phyloP scores from a whole-genome alignment of 1,140 invertebrate species.

The Sycophaga agraensis region DNA sequence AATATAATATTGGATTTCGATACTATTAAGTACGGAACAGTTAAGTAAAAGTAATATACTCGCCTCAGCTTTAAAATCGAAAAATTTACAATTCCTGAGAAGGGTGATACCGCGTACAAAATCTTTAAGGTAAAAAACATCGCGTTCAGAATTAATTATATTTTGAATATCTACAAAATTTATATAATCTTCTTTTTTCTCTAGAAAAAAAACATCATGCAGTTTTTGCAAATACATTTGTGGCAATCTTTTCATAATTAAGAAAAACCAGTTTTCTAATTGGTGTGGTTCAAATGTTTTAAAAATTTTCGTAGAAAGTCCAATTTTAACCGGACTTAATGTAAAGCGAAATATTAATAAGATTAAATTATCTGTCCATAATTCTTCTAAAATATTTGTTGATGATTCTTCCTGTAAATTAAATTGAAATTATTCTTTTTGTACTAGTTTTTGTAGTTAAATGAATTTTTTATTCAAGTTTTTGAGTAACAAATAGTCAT shows the following conservation, averaged over 20 bases:
- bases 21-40: background rate
- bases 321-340: background rate
- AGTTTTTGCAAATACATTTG: background rate
- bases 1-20: no score
- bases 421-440: background rate
- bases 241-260: background rate
- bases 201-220: background rate
- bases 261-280: conserved; percentile 1
- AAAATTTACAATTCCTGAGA: conserved; percentile 26
- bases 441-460: background rate
- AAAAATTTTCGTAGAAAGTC: background rate
- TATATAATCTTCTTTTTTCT: conserved; percentile 3
- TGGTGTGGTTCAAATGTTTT: background rate
- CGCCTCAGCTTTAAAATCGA: background rate
- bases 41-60: no score
- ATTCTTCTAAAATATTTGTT: background rate
- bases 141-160: background rate
- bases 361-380: conserved; percentile 2
- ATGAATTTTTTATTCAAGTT: no score
- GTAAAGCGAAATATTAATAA: conserved; percentile 5
- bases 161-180: background rate
- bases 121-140: background rate
- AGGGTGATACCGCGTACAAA: conserved; percentile 24
- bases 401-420: background rate
- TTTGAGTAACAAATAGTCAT: no score